Base-by-base conservation (phyloP, 1,140 invertebrate genomes). In the Drosophila kurseongensis region DNA sequence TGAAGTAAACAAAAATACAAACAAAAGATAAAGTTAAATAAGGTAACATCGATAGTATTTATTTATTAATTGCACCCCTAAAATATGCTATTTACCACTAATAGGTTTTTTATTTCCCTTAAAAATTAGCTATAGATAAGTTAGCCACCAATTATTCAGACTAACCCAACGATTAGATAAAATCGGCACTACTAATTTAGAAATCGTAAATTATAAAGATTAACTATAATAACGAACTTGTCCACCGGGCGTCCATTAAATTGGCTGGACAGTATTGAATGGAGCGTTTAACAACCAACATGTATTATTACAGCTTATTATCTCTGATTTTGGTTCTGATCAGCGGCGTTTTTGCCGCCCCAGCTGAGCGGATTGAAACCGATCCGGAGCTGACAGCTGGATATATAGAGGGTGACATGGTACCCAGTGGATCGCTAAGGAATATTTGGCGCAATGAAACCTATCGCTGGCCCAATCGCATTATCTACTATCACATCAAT, bases 401-500 rank as follows among this genome's bases (percentile, higher is more conserved):
- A 1, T 88, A 63, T 47, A 29, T 67, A 0, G 80, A 91, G 16
- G 90, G 90, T 8, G 90, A 91, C 23, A 91, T 91, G 67, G 36
- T 88, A n/a, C 45, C 80, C 4, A 54, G 50, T 38, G 65, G 29
- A 29, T 12, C 3, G 0, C 44, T 7, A 13, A 66, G 77, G n/a
- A 95, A 95, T 76, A 95, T 94, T 5, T 77, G 95, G 1, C 83
- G 93, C n/a, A 93, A 95, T 58, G 93, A 93, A 8, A 93, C 92
- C 1, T 93, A 93, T 51, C 92, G 94, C 16, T 96, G 95, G 95
- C 94, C 94, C 0, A 92, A 94, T 57, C 94, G 94, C 40, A 93
- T 94, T 61, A 93, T 96, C 1, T 93, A 95, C 18, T 95, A 95
- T 73, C 92, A 93, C 16, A 95, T 96, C 27, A 92, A 94, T 29